Percentiles rank a stretch among this genome's conserved stretches.
phyloP scores from a whole-genome alignment of 1,140 invertebrate species.

The Anastrepha ludens region DNA sequence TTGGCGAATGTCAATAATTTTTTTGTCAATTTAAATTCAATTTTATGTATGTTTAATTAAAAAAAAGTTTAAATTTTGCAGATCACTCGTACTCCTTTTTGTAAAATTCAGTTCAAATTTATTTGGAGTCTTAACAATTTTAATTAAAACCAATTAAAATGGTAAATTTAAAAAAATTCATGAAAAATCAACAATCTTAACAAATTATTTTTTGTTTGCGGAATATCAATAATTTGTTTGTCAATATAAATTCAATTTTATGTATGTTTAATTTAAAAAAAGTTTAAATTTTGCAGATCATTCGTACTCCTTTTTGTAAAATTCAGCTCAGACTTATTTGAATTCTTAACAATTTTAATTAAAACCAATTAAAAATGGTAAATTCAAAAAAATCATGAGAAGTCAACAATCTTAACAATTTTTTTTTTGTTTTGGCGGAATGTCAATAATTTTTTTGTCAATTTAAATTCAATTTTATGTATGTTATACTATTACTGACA shows the following conservation, averaged over 20 bases:
- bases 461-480: neutral
- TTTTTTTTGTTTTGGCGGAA: neutral
- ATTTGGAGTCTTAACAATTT: neutral
- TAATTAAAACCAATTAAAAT: neutral
- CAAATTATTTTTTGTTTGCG: too few species aligned
- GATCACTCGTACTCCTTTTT: neutral
- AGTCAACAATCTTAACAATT: constrained; percentile 25
- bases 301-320: neutral
- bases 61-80: too few species aligned
- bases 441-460: neutral
- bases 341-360: neutral
- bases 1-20: too few species aligned
- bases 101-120: neutral
- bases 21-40: too few species aligned
- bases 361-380: neutral
- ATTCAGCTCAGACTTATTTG: neutral
- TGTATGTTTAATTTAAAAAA: too few species aligned
- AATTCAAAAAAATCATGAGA: neutral
- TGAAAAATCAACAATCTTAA: too few species aligned
- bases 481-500: constrained; percentile 12
- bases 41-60: too few species aligned
- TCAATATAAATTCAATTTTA: too few species aligned
- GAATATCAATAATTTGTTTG: too few species aligned
- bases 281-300: too few species aligned
- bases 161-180: neutral